These are phyloP conservation scores for Mamestra configurata DNA, from an alignment of 1,140 invertebrate species.

Conservation along the genomic window DNA sequence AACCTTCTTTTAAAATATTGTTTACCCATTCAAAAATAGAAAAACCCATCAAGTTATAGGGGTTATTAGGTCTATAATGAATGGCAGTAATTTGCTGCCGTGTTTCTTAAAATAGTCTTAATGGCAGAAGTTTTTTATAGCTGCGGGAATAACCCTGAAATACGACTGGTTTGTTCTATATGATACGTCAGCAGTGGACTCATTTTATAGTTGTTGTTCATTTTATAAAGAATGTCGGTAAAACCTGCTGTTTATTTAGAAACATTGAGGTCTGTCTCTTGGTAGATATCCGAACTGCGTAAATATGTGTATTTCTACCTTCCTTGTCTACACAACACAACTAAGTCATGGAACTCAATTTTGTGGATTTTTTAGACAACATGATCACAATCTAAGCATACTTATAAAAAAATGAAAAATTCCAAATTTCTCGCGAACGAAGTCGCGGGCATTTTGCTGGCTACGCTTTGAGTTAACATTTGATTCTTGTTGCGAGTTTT, in stretches of 20 bases:
- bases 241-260: not conserved
- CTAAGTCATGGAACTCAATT: too few relatives aligned
- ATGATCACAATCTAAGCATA: too few relatives aligned
- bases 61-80: not conserved
- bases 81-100: not conserved
- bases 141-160: not conserved
- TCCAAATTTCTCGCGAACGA: too few relatives aligned
- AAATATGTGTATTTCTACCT: too few relatives aligned
- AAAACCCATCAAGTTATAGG: not conserved
- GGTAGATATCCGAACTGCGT: too few relatives aligned
- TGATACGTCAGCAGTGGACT: not conserved
- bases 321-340: too few relatives aligned
- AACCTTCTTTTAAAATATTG: not conserved
- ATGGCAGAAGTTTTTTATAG: not conserved
- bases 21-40: not conserved
- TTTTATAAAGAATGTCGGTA: not conserved
- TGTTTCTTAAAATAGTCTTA: not conserved
- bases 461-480: too few relatives aligned
- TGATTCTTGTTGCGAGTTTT: too few relatives aligned
- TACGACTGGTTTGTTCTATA: not conserved
- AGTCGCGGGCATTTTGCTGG: too few relatives aligned
- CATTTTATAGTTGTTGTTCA: not conserved
- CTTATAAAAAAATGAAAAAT: too few relatives aligned
- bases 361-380: too few relatives aligned
- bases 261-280: too few relatives aligned